These are phyloP conservation scores for Callospermophilus lateralis DNA, from an alignment of 2,113 vertebrate species.

Conservation along the genomic window DNA sequence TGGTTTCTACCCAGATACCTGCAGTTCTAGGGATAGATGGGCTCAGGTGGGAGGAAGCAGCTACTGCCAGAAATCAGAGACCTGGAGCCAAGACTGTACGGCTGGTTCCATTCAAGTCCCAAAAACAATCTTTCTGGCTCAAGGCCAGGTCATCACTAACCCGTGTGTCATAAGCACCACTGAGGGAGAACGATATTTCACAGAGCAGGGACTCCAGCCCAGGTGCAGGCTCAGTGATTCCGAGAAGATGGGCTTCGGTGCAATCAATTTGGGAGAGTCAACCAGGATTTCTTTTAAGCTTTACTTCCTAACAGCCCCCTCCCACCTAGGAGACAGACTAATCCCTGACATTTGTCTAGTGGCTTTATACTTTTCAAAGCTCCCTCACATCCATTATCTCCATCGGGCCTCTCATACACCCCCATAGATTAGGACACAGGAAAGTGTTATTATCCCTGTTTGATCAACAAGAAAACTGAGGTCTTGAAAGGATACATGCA, in stretches of 20 bases:
- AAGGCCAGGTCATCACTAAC: slow-evolving; percentile 68
- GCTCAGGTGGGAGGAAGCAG: background rate
- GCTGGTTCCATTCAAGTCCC: slow-evolving; percentile 10
- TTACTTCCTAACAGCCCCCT: slow-evolving; percentile 63
- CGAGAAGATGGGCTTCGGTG: slow-evolving; percentile 60
- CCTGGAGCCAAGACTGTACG: slow-evolving; percentile 13
- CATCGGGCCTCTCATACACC: slow-evolving; percentile 39
- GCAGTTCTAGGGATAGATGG: background rate
- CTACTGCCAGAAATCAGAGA: slow-evolving; percentile 42
- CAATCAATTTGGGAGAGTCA: slow-evolving; percentile 65
- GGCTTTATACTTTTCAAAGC: slow-evolving; percentile 72
- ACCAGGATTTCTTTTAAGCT: slow-evolving; percentile 73
- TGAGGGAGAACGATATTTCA: slow-evolving; percentile 53
- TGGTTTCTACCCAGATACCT: background rate
- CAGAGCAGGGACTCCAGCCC: slow-evolving; percentile 49
- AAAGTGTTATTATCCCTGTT: slow-evolving; percentile 63
- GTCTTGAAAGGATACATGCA: slow-evolving; percentile 16
- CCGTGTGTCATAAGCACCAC: background rate
- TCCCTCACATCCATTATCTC: slow-evolving; percentile 64
- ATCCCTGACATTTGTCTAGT: slow-evolving; percentile 76
- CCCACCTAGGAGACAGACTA: slow-evolving; percentile 65
- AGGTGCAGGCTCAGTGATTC: slow-evolving; percentile 53
- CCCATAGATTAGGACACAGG: background rate
- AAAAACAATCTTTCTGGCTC: slow-evolving; percentile 38
- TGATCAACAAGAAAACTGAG: slow-evolving; percentile 68